Conservation (phyloP, 1,140 invertebrate genomes). For the Aphis gossypii region DNA sequence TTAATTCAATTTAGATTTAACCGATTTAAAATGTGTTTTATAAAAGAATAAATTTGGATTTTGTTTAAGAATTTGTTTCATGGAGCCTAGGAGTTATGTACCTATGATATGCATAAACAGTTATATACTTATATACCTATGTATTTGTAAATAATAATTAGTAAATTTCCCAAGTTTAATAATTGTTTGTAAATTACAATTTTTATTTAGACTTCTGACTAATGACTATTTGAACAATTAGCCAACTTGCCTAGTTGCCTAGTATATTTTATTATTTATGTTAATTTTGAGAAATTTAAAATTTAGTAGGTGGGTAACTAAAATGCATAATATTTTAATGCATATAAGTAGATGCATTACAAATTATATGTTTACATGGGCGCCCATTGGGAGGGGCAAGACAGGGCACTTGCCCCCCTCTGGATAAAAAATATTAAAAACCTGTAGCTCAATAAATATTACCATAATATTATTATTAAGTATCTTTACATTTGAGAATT, state of each 20-base stretch:
- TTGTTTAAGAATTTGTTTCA: background rate
- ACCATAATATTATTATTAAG: no score
- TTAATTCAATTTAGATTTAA: background rate
- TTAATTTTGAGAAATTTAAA: background rate
- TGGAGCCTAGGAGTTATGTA: background rate
- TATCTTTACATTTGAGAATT: no score
- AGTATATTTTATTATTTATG: background rate
- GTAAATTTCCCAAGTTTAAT: background rate
- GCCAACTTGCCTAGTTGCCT: background rate
- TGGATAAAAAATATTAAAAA: no score
- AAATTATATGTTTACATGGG: background rate
- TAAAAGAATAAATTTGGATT: background rate
- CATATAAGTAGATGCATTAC: background rate
- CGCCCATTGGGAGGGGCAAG: no score
- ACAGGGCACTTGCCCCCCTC: no score
- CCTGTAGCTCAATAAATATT: no score
- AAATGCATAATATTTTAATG: background rate
- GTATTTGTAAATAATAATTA: no score
- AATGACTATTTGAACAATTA: background rate
- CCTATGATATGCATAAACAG: background rate
- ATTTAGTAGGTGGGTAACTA: background rate
- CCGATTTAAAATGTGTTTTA: no score
- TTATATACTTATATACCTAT: background rate
- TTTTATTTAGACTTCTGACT: background rate
- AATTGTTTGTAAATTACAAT: background rate